A percentile compares a stretch with the other conserved stretches of the same genome.
Evolutionary conservation across 1,140 invertebrate species (phyloP).

Genomic region (Portunus trituberculatus): DNA sequence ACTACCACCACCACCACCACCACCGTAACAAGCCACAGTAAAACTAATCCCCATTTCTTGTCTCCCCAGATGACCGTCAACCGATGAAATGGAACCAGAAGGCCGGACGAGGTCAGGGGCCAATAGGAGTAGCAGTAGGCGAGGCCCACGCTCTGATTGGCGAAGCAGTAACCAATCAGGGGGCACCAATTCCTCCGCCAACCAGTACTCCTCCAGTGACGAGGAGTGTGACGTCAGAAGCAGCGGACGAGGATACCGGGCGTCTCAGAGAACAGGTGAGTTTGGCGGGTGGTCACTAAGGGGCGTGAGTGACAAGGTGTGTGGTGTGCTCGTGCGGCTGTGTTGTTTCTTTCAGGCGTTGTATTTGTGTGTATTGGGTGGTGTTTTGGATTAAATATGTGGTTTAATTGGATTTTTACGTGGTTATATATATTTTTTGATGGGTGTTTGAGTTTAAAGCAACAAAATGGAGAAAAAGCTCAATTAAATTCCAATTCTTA

Average conservation of each 20-base stretch:
- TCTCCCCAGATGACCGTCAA: constrained; percentile 52
- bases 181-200: constrained; percentile 65
- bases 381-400: too few relatives aligned
- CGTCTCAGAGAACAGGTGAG: constrained; percentile 67
- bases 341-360: not conserved
- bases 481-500: too few relatives aligned
- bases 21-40: not conserved
- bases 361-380: too few relatives aligned
- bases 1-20: not conserved
- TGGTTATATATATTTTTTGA: not conserved
- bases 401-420: not conserved
- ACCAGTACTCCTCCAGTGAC: constrained; percentile 72
- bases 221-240: constrained; percentile 67
- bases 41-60: not conserved
- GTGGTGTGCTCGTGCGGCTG: not conserved
- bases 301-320: not conserved
- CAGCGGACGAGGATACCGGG: constrained; percentile 62
- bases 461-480: not conserved
- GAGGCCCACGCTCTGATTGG: constrained; percentile 72
- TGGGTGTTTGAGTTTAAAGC: not conserved
- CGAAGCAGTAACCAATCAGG: constrained; percentile 74
- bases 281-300: not conserved
- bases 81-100: constrained; percentile 71
- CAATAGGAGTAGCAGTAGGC: constrained; percentile 68
- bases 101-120: constrained; percentile 69